Base-by-base conservation (phyloP, 2,113 vertebrate genomes). In the Dendrocopos noguchii region DNA sequence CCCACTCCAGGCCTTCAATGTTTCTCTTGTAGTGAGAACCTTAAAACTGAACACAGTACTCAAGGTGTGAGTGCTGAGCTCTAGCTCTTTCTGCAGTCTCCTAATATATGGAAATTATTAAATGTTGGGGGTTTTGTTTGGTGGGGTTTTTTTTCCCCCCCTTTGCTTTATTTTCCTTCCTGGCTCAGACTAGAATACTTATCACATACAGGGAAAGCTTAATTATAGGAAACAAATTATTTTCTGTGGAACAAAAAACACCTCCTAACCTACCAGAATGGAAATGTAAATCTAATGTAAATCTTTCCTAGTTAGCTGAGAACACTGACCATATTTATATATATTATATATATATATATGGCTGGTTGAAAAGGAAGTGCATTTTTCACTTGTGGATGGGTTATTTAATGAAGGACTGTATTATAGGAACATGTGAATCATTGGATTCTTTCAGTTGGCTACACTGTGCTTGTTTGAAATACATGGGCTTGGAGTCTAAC, bases 251-350 rank as follows among this genome's bases (percentile, higher is more conserved):
- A 95, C 86, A 95, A 96, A 96, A 97, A 96, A 82, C 87, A 94
- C 50, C 82, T 78, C 93, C 83, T 76, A 91, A 90, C 56, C 73
- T 75, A 96, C 91, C 87, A 96, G 88, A 93, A 96, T 97, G 91
- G 96, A 97, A 97, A 96, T 95, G 94, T 91, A 96, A 96, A 95
- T 96, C 88, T 97, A 97, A 96, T 95, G 94, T 91, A 96, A 96
- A 95, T 96, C 88, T 97, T 97, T 95, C 94, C 93, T 95, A 88
- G 94, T 86, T 87, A 91, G 75, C 81, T 59, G 71, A 84, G 96
- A 97, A 91, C 93, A 92, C 93, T 94, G 92, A 88, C 64, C 71
- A n/a, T 96, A 78, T 93, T 96, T 52, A 52, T 47, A 20, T 47
- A 20, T 47, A 46, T 50, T 22, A 50, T 50, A 50, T 15, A 52